Base-by-base conservation (phyloP, 2,888 invertebrate genomes). In the Rhimphoctona megacephalus region DNA sequence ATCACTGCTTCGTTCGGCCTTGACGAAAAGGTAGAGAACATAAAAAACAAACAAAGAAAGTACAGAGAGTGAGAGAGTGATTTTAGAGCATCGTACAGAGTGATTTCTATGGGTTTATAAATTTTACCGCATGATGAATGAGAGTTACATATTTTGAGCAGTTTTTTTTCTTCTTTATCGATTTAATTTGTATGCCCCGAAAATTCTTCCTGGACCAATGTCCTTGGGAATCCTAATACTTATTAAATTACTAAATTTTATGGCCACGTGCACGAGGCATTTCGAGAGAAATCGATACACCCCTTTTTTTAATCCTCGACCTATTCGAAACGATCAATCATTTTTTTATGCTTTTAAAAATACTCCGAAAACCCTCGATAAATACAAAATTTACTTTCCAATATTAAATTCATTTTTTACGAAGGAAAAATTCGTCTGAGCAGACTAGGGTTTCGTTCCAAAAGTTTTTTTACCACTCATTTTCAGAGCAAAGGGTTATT, bases 1-100 rank as follows among this genome's bases (percentile, higher is more conserved):
- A 70, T 69, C 80, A 76, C 83, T 81, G 83, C 83, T 83, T 77
- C 80, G 83, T 52, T 36, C 57, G 54, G 81, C 73, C 64, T 52
- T 36, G 57, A 73, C 69, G 70, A 39, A 66, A 36, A 30, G 36
- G 39, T 33, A 25, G 69, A 52, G 46, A 73, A 39, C 52, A 52
- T 67, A 76, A 61, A 70, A 69, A 57, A 85, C 61, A 49, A 78
- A 78, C 46, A 33, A 80, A 64, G 64, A 77, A 77, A 25, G 66
- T 81, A 86, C 80, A 73, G 77, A 85, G 81, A 85, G 81, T 81
- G 77, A 78, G 80, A 78, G 78, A 81, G 83, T 67, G 81, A 78
- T 73, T 66, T 52, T 67, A 80, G 81, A 85, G 80, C 49, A 74
- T 72, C 76, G 78, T 80, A 80, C 46, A 80, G 80, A 83, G 64